Evolutionary conservation across 2,113 vertebrate species (phyloP), one percentile per base, ranked within the genome.

Genomic region (Platysteira castanea): DNA sequence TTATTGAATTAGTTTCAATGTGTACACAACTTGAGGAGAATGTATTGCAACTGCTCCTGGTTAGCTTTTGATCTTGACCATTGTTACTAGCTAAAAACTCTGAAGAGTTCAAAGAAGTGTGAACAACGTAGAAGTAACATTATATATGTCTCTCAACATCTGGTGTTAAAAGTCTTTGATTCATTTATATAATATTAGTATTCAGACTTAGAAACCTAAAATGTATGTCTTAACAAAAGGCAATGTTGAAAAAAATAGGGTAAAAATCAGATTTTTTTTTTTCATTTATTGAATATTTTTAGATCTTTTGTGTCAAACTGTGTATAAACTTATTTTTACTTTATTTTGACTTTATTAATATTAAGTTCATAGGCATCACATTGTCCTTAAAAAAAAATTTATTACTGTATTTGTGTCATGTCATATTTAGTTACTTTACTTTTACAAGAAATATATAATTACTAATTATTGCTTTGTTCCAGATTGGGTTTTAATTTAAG

Each of bases 201-300:
- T 24, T 46, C 23, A 52, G 13, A 64, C 8, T 59, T 73, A 73
- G 6, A 86, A 19, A 39, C 8, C 2, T 46, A 64, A 65, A 64
- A 35, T 30, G 27, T 3, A 23, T 59, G 1, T 27, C 13, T 64
- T 17, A 35, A n/a, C 19, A 60, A 26, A 35, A 39, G 0, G 0
- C 6, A 37, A 11, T 54, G 2, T 52, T 71, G n/a, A 80, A 94
- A 83, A 59, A 28, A 7, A 35, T 14, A 13, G 1, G 1, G 13
- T 11, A 27, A 42, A 84, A 78, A 13, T 21, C 3, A 14, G 4
- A 2, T n/a, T n/a, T 2, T 5, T 21, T 70, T 90, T 71, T 86
- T 53, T 13, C 0, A 22, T 89, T 75, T 79, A 13, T 9, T 46
- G 37, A 37, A n/a, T 17, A 69, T 0, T 52, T 69, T 60, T 44